Conservation (phyloP, 2,888 invertebrate species). For the Apamea sordens region DNA sequence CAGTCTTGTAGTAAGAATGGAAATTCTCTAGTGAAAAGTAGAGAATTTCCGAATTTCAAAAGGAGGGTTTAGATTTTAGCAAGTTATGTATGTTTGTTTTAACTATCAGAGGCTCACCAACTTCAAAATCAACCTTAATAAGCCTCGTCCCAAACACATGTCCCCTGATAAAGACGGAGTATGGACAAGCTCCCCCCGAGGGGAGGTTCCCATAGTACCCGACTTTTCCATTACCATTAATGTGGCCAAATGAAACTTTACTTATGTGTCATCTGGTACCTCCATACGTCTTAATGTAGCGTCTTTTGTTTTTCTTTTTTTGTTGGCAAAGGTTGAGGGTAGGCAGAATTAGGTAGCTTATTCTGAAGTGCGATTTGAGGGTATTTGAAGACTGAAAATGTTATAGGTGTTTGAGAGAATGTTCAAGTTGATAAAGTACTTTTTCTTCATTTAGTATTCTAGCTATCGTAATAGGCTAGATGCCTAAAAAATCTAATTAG, state of each 20-base stretch:
- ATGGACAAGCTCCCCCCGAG: slow-evolving; percentile 57
- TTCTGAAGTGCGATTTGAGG: background rate
- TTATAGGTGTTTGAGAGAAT: background rate
- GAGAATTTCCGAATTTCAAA: too few species aligned
- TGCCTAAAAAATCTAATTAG: too few species aligned
- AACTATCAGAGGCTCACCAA: background rate
- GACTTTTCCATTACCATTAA: slow-evolving; percentile 84
- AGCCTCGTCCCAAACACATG: slow-evolving; percentile 41
- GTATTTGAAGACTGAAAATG: background rate
- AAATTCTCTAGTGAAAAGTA: too few species aligned
- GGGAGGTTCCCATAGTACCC: slow-evolving; percentile 66
- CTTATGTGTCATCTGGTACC: slow-evolving; percentile 73
- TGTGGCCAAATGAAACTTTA: slow-evolving; percentile 70
- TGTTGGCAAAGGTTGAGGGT: background rate
- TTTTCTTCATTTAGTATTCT: background rate
- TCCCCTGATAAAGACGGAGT: slow-evolving; percentile 61
- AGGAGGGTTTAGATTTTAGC: background rate
- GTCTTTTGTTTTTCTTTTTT: slow-evolving; percentile 63
- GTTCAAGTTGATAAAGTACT: background rate
- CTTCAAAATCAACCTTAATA: slow-evolving; percentile 14
- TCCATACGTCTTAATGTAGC: slow-evolving; percentile 75
- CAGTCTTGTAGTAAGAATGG: background rate
- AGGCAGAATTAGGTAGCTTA: too few species aligned
- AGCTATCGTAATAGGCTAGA: background rate
- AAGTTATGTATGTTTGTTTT: background rate